Evolutionary conservation across 2,797 vertebrate genomes (phyloP).

Genomic region (Sebastes itinus): DNA sequence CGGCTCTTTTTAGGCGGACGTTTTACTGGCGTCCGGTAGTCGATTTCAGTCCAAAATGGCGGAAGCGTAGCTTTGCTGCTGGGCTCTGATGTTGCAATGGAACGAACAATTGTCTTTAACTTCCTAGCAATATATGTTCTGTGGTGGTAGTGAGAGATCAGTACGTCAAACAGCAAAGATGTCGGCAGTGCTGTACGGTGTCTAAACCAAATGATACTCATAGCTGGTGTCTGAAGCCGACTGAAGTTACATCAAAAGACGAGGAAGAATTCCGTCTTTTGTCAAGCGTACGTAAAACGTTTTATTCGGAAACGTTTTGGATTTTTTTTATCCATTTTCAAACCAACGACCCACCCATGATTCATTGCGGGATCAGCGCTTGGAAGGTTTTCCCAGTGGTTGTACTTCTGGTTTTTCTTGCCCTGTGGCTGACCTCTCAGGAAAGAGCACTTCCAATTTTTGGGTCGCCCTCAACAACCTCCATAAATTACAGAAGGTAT

Average conservation of each 20-base stretch:
- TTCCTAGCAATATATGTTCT: background rate
- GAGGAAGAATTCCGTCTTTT: accelerated
- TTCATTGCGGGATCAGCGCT: conserved; percentile 23
- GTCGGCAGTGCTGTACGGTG: background rate
- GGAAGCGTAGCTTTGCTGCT: no score
- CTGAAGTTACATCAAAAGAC: accelerated
- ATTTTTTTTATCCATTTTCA: background rate
- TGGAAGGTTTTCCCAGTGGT: background rate
- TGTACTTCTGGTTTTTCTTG: accelerated
- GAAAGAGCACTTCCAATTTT: background rate
- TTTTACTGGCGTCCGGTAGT: no score
- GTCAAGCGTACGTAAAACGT: background rate
- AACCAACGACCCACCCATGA: conserved; percentile 29
- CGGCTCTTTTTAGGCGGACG: no score
- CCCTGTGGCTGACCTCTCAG: background rate
- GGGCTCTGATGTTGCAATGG: no score
- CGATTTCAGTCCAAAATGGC: no score
- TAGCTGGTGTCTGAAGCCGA: background rate
- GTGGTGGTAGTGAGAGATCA: background rate
- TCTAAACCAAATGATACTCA: background rate
- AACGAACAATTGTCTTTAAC: no score
- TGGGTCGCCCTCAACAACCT: background rate
- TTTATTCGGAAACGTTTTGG: background rate
- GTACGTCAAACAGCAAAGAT: background rate
- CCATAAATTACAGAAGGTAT: background rate